Evolutionary conservation across 2,113 vertebrate genomes (phyloP).

Genomic region (Chaetorhynchus papuensis): DNA sequence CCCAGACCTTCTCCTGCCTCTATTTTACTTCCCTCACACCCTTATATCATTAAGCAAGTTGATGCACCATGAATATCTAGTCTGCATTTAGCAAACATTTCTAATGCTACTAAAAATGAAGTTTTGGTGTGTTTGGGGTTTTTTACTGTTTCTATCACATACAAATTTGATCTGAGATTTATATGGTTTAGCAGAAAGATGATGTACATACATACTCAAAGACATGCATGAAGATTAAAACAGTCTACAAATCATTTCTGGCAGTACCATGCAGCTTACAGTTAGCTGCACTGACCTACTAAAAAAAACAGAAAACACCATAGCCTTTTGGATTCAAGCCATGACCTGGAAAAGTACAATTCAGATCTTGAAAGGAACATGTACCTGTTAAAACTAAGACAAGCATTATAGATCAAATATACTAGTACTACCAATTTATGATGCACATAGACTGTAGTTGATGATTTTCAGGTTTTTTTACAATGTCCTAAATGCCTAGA

Average conservation of each 20-base stretch:
- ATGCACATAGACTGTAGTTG: accelerated
- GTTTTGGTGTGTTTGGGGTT: neutral
- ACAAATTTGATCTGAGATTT: neutral
- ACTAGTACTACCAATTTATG: neutral
- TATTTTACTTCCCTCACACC: neutral
- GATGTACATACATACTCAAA: neutral
- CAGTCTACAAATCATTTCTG: neutral
- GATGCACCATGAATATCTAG: neutral
- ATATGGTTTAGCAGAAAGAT: neutral
- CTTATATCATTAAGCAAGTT: neutral
- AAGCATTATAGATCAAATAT: neutral
- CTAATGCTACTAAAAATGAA: neutral
- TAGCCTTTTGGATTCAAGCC: neutral
- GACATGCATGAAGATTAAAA: neutral
- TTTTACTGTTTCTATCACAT: neutral
- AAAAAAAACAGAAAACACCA: neutral
- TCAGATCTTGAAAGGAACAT: neutral
- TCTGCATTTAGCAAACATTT: neutral
- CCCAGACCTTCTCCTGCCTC: neutral
- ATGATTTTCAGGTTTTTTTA: neutral
- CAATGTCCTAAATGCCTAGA: neutral
- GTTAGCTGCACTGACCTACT: neutral
- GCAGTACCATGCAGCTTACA: neutral
- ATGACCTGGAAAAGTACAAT: neutral
- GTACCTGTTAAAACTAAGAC: neutral